phyloP scores from a whole-genome alignment of 1,140 invertebrate species.

The Parapsyche elsis region DNA sequence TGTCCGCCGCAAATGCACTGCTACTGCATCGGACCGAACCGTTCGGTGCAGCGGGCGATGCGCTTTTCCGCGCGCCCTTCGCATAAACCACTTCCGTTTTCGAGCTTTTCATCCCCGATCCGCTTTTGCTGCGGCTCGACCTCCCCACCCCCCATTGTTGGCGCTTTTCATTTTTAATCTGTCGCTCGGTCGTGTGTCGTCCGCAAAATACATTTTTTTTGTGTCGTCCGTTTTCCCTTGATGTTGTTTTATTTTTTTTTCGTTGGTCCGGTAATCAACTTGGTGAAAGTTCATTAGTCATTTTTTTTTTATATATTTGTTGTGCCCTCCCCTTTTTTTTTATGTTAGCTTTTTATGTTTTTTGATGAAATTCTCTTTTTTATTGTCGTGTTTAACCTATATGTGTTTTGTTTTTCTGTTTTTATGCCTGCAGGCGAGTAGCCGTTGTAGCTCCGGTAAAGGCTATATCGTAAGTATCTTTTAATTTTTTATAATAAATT shows the following conservation, averaged over 20 bases:
- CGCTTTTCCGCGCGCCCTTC: slow-evolving; percentile 18
- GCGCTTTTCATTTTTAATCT: slow-evolving; percentile 18
- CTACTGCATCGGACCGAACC: neutral
- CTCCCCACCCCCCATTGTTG: neutral
- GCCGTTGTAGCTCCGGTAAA: slow-evolving; percentile 87
- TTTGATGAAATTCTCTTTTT: slow-evolving; percentile 49
- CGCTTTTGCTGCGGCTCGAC: neutral
- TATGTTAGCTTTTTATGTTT: slow-evolving; percentile 49
- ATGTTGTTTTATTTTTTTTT: slow-evolving; percentile 11
- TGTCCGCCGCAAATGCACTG: slow-evolving; percentile 4
- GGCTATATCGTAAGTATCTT: slow-evolving; percentile 87
- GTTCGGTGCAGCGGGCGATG: neutral
- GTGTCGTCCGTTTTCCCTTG: neutral
- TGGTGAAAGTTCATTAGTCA: slow-evolving; percentile 50
- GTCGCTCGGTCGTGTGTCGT: slow-evolving; percentile 27
- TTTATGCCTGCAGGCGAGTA: slow-evolving; percentile 78
- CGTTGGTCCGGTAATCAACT: slow-evolving; percentile 26
- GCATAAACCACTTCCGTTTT: neutral
- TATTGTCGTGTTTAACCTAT: slow-evolving; percentile 56
- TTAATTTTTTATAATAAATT: slow-evolving; percentile 56
- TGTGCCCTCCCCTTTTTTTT: slow-evolving; percentile 5
- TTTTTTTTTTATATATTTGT: slow-evolving; percentile 48
- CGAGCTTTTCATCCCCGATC: neutral
- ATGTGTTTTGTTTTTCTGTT: slow-evolving; percentile 57
- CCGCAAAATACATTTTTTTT: slow-evolving; percentile 29